Evolutionary conservation across 2,888 invertebrate genomes (phyloP), one percentile per base, ranked within the genome.

Genomic region (Harpalus rubripes): DNA sequence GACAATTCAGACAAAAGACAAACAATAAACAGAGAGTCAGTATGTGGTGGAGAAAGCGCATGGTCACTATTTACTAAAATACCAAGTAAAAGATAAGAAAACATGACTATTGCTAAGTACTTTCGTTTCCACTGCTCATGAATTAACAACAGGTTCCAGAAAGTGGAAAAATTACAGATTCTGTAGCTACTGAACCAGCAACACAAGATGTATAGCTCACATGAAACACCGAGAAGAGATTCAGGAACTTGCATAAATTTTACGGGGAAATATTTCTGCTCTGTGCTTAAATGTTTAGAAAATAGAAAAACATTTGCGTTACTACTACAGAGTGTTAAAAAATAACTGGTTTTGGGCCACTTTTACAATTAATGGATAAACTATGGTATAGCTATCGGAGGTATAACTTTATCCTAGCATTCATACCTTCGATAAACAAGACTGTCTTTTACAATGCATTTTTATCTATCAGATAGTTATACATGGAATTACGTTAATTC

Each of bases 11-110:
- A 68, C 72, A 74, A 74, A 74, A 16, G 44, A 26, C 72, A 74
- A 74, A 44, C 72, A 74, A 74, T 74, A 74, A 44, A 68, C 2
- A 68, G 15, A 74, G 44, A 74, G 44, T 12, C 10, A 74, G 72
- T 74, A 52, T 41, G 32, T 8, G 18, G 10, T n/a, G 41, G 72
- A 74, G 72, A 74, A 74, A 74, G 72, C 44, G 44, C 44, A 18
- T 74, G 72, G 44, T 52, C 44, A 74, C 44, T 74, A 74, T 74
- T 74, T 74, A 74, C 41, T 16, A 74, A 74, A 74, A 41, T 74
- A 74, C 41, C 41, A 74, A 44, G 68, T 68, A 32, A 26, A 39
- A 32, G 7, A 63, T 12, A 63, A 63, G 63, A 63, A 63, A 39
- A 32, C 68, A 68, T 63, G 1, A 63, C 63, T 15, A 68, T 44